Percentiles rank a stretch among this genome's conserved stretches.
Conservation (phyloP, 2,797 vertebrate species). For the Sebastiscus tertius region DNA sequence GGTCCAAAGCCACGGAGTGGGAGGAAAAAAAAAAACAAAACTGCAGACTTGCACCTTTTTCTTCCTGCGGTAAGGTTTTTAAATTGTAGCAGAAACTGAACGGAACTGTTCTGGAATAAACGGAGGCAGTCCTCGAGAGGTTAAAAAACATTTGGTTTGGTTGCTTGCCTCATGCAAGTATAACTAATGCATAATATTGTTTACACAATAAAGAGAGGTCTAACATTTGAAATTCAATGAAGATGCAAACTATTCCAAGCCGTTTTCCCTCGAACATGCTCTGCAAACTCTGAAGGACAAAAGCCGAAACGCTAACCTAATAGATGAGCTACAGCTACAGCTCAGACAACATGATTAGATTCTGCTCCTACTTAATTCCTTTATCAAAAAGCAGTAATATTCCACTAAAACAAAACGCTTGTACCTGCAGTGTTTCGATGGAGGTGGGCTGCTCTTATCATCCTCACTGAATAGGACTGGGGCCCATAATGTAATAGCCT, state of each 20-base stretch:
- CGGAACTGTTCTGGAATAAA: not conserved
- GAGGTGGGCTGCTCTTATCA: conserved; percentile 67
- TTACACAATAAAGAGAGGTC: conserved; percentile 19
- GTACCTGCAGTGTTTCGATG: conserved; percentile 48
- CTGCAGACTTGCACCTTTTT: conserved; percentile 44
- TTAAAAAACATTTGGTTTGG: not conserved
- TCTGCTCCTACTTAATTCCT: conserved; percentile 51
- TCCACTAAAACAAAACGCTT: conserved; percentile 58
- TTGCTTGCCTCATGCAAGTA: not conserved
- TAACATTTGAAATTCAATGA: conserved; percentile 45
- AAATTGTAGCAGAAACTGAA: not conserved
- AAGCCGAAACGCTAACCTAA: conserved; percentile 31
- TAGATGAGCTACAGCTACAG: conserved; percentile 52
- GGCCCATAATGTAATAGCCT: conserved; percentile 76
- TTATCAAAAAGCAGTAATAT: conserved; percentile 63
- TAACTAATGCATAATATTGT: conserved; percentile 16
- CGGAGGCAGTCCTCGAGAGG: not conserved
- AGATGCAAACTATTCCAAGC: conserved; percentile 24
- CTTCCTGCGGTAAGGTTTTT: not conserved
- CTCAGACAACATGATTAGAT: conserved; percentile 51
- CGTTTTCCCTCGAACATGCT: conserved; percentile 1
- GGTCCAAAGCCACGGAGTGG: conserved; percentile 10
- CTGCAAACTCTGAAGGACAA: conserved; percentile 52
- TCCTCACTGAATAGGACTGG: conserved; percentile 49
- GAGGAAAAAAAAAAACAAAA: not conserved